Base-by-base conservation (phyloP, 2,113 vertebrate species). In the Tiliqua scincoides region DNA sequence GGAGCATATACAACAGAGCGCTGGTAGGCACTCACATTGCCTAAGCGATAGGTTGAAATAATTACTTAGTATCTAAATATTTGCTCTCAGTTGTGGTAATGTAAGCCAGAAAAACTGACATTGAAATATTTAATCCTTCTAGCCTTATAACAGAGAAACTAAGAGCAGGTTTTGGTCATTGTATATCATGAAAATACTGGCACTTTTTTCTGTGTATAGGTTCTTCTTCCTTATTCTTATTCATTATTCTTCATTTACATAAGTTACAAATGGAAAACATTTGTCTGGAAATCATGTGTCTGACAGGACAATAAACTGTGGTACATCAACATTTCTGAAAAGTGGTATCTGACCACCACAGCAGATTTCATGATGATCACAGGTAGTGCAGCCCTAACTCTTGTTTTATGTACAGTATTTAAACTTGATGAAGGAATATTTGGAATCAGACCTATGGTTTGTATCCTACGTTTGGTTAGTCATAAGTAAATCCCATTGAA, bases 1-100 rank as follows among this genome's bases (percentile, higher is more conserved):
- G 97, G 74, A 98, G 95, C 95, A 97, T 96, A 86, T 94, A 95
- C 93, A 97, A 96, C 91, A 96, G 93, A 89, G 96, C 97, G 73
- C 63, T 96, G 96, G 97, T 98, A 96, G 21, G 95, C 89, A 35
- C 1, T 68, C 11, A 32, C 11, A 20, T n/a, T 83, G 76, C 35
- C n/a, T n/a, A 73, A 54, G 43, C 52, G 86, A 57, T 75, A 70
- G 82, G 48, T 88, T 81, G 27, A 35, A 32, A 59, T 82, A 32
- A 57, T 73, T 73, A 10, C 35, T 21, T 8, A 4, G 11, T 48
- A 10, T 15, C 32, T 75, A 84, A 48, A 75, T 65, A 75, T 30
- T 70, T 85, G 57, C 48, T 75, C 52, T 35, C 3, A 43, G 63
- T 85, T 85, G 27, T 27, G 75, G 75, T 6, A 48, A 20, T 87